Evolutionary conservation across 92 coral and sea anemone species (phyloP), one percentile per base, ranked within the genome.

Genomic region (Anthopleura xanthogrammica): DNA sequence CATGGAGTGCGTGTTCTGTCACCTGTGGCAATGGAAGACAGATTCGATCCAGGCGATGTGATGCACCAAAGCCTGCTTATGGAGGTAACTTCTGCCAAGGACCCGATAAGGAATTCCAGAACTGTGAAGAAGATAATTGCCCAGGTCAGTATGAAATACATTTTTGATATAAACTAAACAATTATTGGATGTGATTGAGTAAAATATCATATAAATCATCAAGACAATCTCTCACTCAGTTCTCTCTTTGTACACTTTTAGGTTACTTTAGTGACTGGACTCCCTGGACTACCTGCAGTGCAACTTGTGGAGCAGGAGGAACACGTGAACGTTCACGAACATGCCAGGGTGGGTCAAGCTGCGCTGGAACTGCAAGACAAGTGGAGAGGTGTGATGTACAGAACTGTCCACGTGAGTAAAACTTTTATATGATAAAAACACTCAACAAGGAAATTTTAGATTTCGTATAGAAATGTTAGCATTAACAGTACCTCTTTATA

Each of bases 181-280:
- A 54, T 54, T 46, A 9, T 46, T 46, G 50, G 50, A 46, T 46
- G 50, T 46, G 64, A 0, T 4, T 57, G 17, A 57, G 12, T n/a
- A 4, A 19, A 1, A 57, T 1, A 57, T 16, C 64, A 1, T 57
- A 14, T 12, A 57, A 12, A 29, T 58, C 13, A 58, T 19, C 20
- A 16, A 14, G 70, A 5, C 70, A 8, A 7, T 54, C 3, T 12
- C 70, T 62, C 11, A 62, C 70, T n/a, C 7, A 22, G 70, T 24
- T 68, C 17, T 29, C 16, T 1, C 43, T 22, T 24, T 23, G 41
- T 42, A 42, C 74, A 12, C 70, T 72, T 22, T 16, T 80, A 93
- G 99, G 99, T n/a, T 89, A 83, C 79, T 97, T 98, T 93, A 95
- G 99, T 72, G 97, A 97, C 60, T 97, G 99, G 99, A 86, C 97